phyloP scores from a whole-genome alignment of 2,888 invertebrate genomes.

The Cheilosia urbana region DNA sequence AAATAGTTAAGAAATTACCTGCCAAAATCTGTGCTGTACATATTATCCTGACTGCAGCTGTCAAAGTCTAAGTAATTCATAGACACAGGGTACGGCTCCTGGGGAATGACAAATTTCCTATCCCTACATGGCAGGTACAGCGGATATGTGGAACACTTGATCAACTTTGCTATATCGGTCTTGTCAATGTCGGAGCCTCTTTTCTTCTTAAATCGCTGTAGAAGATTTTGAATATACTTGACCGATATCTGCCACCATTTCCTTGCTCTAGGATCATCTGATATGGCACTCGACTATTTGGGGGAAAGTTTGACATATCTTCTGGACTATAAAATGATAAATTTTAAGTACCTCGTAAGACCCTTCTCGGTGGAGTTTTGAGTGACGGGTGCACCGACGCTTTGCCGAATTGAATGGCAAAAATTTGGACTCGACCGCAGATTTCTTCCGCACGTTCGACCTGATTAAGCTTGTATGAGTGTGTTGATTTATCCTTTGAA shows the following conservation, averaged over 20 bases:
- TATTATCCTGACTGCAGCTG: not conserved
- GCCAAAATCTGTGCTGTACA: not conserved
- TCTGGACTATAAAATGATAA: not conserved
- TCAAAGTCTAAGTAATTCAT: slow-evolving; percentile 58
- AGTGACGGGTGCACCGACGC: slow-evolving; percentile 54
- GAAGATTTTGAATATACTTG: slow-evolving; percentile 66
- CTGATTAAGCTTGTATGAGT: slow-evolving; percentile 81
- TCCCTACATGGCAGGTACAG: slow-evolving; percentile 52
- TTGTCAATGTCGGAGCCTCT: not conserved
- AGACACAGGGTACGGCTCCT: slow-evolving; percentile 58
- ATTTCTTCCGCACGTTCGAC: slow-evolving; percentile 77
- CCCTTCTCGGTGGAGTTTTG: slow-evolving; percentile 23
- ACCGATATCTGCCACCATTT: slow-evolving; percentile 76
- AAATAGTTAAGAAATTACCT: slow-evolving; percentile 18
- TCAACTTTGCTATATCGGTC: slow-evolving; percentile 33
- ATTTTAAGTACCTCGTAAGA: slow-evolving; percentile 33
- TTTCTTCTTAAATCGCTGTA: slow-evolving; percentile 22
- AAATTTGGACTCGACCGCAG: slow-evolving; percentile 36
- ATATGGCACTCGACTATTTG: slow-evolving; percentile 29
- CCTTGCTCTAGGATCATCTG: slow-evolving; percentile 60
- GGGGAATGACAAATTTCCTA: slow-evolving; percentile 6
- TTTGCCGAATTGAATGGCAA: slow-evolving; percentile 40
- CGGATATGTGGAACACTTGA: slow-evolving; percentile 46
- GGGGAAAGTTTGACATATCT: not conserved
- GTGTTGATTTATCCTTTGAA: slow-evolving; percentile 78